Base-by-base conservation (phyloP, 2,113 vertebrate genomes). In the Poicephalus meyeri region DNA sequence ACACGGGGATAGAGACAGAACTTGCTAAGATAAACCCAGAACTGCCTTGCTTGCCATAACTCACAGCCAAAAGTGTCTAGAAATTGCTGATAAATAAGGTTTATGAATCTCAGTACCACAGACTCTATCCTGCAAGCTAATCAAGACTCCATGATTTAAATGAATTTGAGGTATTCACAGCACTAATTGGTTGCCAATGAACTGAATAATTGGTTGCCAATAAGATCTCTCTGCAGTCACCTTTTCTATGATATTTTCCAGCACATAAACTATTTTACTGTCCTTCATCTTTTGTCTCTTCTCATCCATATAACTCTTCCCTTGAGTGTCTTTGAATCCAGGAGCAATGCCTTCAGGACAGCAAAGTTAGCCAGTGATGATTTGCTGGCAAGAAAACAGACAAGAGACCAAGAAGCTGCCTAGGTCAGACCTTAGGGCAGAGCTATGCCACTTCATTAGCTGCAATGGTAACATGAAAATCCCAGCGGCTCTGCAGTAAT, bases 381-480 rank as follows among this genome's bases (percentile, higher is more conserved):
- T 56, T 63, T 73, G 26, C 61, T 85, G 29, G 55, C 69, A 93
- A 89, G 47, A 89, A 91, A 91, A 47, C 23, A 89, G 42, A 71
- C 19, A 66, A 66, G 39, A 83, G 84, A 46, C 33, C 46, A 83
- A 53, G 53, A 82, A 93, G 33, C 46, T 70, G 70, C 91, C 70
- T 82, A 93, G 84, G 82, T 93, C 87, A 91, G 74, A 89, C 87
- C 76, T 86, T 31, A 50, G 50, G 80, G 85, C 74, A 93, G 28
- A 88, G 60, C 53, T 42, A 20, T 88, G 81, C 56, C 80, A 68
- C 53, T 91, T 95, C 84, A 80, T 88, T 91, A 91, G 49, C 37
- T 91, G 72, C n/a, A 74, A 63, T 23, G 42, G 60, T 42, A 91
- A 73, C 39, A 55, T 42, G 35, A 68, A 87, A 88, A 92, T 87